These are phyloP conservation scores for Setipinna tenuifilis DNA, from an alignment of 2,797 vertebrate genomes.

Conservation along the genomic window DNA sequence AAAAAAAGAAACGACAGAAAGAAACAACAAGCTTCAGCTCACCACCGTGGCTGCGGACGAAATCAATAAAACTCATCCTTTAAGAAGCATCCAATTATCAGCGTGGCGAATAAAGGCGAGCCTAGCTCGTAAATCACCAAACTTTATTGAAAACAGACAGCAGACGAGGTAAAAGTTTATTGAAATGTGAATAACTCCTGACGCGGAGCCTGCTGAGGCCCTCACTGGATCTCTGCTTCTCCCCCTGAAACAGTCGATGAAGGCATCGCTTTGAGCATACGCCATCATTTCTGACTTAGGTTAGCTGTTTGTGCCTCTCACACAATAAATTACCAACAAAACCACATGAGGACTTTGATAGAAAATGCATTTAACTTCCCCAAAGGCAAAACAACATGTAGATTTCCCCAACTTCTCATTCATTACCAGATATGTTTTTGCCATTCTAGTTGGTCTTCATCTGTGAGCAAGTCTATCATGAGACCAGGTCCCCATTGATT, in stretches of 20 bases:
- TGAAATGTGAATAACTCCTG: slow-evolving; percentile 56
- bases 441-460: neutral
- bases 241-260: neutral
- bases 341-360: neutral
- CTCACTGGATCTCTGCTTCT: neutral
- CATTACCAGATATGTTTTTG: neutral
- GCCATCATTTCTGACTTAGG: neutral
- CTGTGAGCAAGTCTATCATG: neutral
- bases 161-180: slow-evolving; percentile 69
- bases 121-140: slow-evolving; percentile 76
- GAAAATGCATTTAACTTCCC: neutral
- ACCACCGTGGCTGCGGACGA: slow-evolving; percentile 65
- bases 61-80: slow-evolving; percentile 85
- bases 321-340: neutral
- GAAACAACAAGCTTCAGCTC: slow-evolving; percentile 64
- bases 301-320: neutral
- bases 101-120: slow-evolving; percentile 59
- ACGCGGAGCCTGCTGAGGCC: slow-evolving; percentile 7
- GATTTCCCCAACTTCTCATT: neutral
- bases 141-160: slow-evolving; percentile 74
- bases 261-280: neutral
- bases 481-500: neutral
- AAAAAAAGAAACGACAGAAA: slow-evolving; percentile 28
- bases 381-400: neutral
- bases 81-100: slow-evolving; percentile 85